These are phyloP conservation scores for Ostrea edulis DNA, from an alignment of 1,140 invertebrate genomes.

Conservation along the genomic window DNA sequence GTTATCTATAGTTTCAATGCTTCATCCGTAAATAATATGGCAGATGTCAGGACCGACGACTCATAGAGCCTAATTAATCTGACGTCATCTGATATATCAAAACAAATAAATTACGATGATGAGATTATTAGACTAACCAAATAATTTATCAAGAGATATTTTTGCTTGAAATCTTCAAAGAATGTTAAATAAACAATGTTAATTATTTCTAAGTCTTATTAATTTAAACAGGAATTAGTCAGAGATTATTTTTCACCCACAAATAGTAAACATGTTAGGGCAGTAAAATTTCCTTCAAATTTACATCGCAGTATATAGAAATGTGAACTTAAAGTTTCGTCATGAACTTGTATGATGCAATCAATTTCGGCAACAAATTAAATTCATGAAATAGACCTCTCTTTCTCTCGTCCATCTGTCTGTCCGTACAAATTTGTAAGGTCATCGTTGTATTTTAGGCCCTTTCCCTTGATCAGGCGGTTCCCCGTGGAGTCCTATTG, in stretches of 20 bases:
- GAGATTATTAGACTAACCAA: slow-evolving; percentile 33
- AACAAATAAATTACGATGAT: slow-evolving; percentile 18
- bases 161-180: slow-evolving; percentile 17
- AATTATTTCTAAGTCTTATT: slow-evolving; percentile 7
- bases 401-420: background rate
- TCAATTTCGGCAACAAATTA: too few relatives aligned
- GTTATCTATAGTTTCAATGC: slow-evolving; percentile 43
- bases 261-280: background rate
- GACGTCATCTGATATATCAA: slow-evolving; percentile 36
- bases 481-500: slow-evolving; percentile 9
- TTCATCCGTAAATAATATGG: slow-evolving; percentile 41
- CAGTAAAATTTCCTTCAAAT: background rate
- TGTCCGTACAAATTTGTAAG: background rate
- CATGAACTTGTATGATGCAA: too few relatives aligned
- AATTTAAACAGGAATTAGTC: slow-evolving; percentile 32
- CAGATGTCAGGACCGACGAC: slow-evolving; percentile 41
- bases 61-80: slow-evolving; percentile 34
- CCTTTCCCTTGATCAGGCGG: background rate
- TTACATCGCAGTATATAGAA: too few relatives aligned
- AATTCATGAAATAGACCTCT: background rate
- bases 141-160: slow-evolving; percentile 31
- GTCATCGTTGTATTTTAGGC: background rate
- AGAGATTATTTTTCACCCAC: background rate
- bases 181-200: background rate
- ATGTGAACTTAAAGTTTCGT: too few relatives aligned